Percentiles rank a stretch among this genome's conserved stretches.
These are phyloP conservation scores for Tetheella fluctuosa DNA, from an alignment of 2,888 invertebrate species.

Conservation along the genomic window DNA sequence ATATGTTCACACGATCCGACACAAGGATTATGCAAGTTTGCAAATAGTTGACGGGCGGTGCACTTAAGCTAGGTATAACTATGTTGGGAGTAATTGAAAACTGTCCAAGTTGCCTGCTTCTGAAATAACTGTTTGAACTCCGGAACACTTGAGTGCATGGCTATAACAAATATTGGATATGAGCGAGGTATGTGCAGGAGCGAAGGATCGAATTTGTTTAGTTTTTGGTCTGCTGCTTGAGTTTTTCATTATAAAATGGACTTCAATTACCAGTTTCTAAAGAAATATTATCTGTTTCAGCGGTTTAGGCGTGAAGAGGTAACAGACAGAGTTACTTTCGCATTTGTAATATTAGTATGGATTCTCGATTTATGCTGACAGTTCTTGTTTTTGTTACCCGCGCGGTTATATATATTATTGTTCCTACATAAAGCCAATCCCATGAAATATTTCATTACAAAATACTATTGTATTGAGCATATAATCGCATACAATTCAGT, in stretches of 20 bases:
- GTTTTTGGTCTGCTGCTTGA: background rate
- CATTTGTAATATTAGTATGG: too few species aligned
- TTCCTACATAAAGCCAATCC: too few species aligned
- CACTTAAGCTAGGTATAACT: conserved; percentile 44
- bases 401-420: too few species aligned
- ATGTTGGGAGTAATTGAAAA: conserved; percentile 63
- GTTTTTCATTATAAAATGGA: background rate
- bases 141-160: conserved; percentile 28
- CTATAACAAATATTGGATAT: conserved; percentile 8
- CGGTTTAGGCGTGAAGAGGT: too few species aligned
- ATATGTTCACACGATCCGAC: conserved; percentile 28
- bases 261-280: too few species aligned
- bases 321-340: too few species aligned
- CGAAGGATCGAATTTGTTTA: background rate
- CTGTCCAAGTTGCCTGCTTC: conserved; percentile 53
- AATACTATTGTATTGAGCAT: background rate
- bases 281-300: too few species aligned
- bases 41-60: conserved; percentile 51
- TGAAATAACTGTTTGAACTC: conserved; percentile 15
- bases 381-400: background rate
- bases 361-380: too few species aligned
- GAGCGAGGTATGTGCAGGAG: background rate
- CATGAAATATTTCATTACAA: background rate
- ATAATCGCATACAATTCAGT: background rate
- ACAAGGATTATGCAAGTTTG: conserved; percentile 50